phyloP scores from a whole-genome alignment of 2,888 invertebrate species.

The Fragum sueziense region DNA sequence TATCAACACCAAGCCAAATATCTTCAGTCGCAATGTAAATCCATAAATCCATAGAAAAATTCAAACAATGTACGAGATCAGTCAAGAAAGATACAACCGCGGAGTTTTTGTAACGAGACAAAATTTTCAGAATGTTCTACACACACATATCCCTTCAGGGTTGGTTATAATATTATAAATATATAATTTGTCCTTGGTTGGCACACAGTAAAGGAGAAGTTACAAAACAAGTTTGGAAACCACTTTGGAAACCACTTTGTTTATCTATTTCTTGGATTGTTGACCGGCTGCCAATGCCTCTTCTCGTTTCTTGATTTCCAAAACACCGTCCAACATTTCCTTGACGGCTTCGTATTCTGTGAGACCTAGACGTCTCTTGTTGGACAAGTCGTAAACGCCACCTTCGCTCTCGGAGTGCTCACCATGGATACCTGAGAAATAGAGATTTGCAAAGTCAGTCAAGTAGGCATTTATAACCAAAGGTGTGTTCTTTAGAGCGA shows the following conservation, averaged over 20 bases:
- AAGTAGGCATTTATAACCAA: no score
- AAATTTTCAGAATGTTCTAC: neutral
- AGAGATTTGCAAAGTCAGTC: neutral
- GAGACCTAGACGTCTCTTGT: conserved; percentile 76
- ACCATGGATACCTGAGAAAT: conserved; percentile 70
- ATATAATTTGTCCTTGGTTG: conserved; percentile 8
- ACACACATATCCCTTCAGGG: neutral
- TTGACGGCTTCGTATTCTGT: conserved; percentile 73
- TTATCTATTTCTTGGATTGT: conserved; percentile 31
- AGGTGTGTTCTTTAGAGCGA: no score
- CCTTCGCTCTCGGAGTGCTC: conserved; percentile 77
- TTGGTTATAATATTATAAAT: neutral
- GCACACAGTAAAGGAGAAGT: conserved; percentile 31
- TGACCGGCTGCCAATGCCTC: conserved; percentile 39
- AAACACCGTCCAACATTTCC: conserved; percentile 74
- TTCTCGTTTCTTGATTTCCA: conserved; percentile 53
- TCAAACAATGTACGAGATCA: neutral
- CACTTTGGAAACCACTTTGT: neutral
- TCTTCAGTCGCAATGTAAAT: neutral
- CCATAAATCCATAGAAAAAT: neutral
- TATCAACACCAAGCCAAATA: no score
- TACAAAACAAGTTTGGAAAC: neutral
- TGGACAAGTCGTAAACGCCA: conserved; percentile 79
- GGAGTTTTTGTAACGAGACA: neutral
- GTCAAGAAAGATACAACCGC: neutral